Evolutionary conservation across 2,797 vertebrate genomes (phyloP).

Genomic region (Borostomias antarcticus): DNA sequence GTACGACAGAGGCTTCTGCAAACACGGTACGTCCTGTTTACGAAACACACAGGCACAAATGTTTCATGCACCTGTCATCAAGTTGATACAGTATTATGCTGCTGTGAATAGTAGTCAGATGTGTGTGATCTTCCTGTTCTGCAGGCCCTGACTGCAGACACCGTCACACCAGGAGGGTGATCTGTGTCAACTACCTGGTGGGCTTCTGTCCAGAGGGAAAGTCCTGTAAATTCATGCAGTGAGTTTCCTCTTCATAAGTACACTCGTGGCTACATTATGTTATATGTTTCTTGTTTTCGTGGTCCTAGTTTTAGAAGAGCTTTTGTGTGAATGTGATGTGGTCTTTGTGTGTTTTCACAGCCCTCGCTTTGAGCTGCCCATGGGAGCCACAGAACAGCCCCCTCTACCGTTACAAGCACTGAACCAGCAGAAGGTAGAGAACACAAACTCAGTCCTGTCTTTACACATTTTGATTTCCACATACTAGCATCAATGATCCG

Average conservation of each 20-base stretch:
- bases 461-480: not conserved
- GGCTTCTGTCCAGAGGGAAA: slow-evolving; percentile 98
- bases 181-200: slow-evolving; percentile 97
- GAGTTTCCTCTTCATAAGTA: slow-evolving; percentile 66
- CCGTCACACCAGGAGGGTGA: slow-evolving; percentile 94
- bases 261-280: too few relatives aligned
- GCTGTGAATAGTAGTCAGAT: not conserved
- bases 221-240: slow-evolving; percentile 99
- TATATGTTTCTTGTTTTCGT: not conserved
- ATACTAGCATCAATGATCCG: not conserved
- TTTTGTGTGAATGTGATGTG: not conserved
- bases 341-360: slow-evolving; percentile 61
- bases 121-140: slow-evolving; percentile 5
- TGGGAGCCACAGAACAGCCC: slow-evolving; percentile 95
- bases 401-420: slow-evolving; percentile 89
- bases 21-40: slow-evolving; percentile 84
- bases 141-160: slow-evolving; percentile 96
- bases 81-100: not conserved
- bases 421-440: slow-evolving; percentile 87
- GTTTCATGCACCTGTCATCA: not conserved
- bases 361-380: slow-evolving; percentile 97
- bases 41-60: not conserved
- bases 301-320: not conserved
- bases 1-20: slow-evolving; percentile 99
- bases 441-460: not conserved